Evolutionary conservation across 1,140 invertebrate genomes (phyloP), one percentile per base, ranked within the genome.

Genomic region (Calliopsis andreniformis): DNA sequence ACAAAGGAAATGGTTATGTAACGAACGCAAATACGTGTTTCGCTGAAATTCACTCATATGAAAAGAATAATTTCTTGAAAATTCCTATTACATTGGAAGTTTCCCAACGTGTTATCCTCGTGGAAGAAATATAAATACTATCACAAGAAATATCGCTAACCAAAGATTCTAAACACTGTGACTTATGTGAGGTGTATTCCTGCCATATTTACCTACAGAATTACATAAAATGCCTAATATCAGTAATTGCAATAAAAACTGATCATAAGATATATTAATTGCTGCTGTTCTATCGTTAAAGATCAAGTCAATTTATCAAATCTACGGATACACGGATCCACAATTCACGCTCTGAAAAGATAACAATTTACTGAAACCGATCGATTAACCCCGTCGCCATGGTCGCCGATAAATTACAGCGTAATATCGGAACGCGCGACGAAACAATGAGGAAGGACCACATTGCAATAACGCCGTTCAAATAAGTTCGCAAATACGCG

Each of bases 391-490:
- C 45, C n/a, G 43, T 32, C 45, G 61, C 45, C n/a, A n/a, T n/a
- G 59, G 23, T 12, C 20, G 16, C 18, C 62, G 49, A 47, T 71
- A 77, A 77, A 45, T 71, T 71, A 63, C 14, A 35, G 23, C 67
- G 49, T 71, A 76, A 76, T 70, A 76, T 76, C 67, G 47, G 47
- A 32, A 70, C 43, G 45, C 28, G 25, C 20, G n/a, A 20, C 28
- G 75, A 39, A 77, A 77, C 75, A 77, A 77, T 63, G 75, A 72
- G 68, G 45, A 71, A 71, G 58, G 58, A 71, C 71, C 75, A 63
- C 43, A 23, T 72, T 45, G 68, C 58, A 45, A 77, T 63, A 71
- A 56, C 49, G 51, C n/a, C 68, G 66, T 55, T 62, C 28, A 58
- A 71, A 77, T 63, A 63, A 77, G 66, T 56, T 59, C 30, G 23